Base-by-base conservation (phyloP, 2,113 vertebrate species). In the Tupaia tana region DNA sequence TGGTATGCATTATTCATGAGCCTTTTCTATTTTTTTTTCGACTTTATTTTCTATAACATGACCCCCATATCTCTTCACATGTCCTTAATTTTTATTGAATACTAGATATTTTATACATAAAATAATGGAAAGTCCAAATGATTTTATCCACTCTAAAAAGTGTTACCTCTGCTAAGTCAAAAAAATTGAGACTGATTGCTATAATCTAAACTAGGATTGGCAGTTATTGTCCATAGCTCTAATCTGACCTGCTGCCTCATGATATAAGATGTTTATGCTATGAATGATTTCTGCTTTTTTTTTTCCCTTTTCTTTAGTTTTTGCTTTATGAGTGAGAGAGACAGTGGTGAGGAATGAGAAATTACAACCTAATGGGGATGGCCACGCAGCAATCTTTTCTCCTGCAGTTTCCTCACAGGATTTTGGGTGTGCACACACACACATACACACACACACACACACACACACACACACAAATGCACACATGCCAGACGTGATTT, bases 111-210 rank as follows among this genome's bases (percentile, higher is more conserved):
- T 16, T 9, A 2, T 6, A 1, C 15, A 56, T 29, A 24, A 11
- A 73, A 12, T 24, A 34, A 8, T 34, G 22, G 18, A 58, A 43
- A 18, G 29, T 19, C 27, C 69, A n/a, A 2, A 18, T 11, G 8
- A 1, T 56, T 8, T 4, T 8, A 1, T 24, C 15, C 9, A 13
- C 52, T 22, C 10, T 7, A 9, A n/a, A 15, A 14, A 43, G 18
- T 1, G 0, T 2, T 7, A 7, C n/a, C 63, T 75, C 54, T 56
- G 0, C 31, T 56, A n/a, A 6, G 24, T n/a, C 6, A 13, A 29
- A 24, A 9, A 31, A 7, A 10, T 10, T 4, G 29, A 19, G 10
- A 56, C 10, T 7, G 2, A 18, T 12, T 15, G 9, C 15, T 11
- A n/a, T 13, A 7, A 43, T 0, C 63, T 82, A 27, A 70, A n/a